phyloP scores from a whole-genome alignment of 1,140 invertebrate species.

The Pseudomyrmex sp. region DNA sequence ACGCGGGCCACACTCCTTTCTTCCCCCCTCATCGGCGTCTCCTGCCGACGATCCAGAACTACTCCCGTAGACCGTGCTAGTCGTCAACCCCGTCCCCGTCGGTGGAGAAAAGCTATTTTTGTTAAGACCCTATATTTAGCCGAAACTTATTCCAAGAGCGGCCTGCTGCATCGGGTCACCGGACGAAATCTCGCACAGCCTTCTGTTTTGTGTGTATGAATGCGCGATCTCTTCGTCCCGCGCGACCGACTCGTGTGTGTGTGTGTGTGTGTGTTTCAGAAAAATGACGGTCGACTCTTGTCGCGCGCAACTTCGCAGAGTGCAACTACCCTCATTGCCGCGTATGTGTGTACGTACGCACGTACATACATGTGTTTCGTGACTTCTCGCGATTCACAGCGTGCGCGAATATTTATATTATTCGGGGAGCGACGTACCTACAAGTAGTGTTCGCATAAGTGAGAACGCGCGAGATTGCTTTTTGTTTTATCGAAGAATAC shows the following conservation, averaged over 20 bases:
- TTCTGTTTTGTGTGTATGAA: constrained; percentile 62
- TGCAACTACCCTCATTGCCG: neutral
- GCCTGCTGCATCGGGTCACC: constrained; percentile 70
- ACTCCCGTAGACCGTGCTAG: constrained; percentile 64
- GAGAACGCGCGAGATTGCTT: neutral
- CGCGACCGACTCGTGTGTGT: constrained; percentile 14
- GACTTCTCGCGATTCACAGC: neutral
- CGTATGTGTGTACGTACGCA: neutral
- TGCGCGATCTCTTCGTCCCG: constrained; percentile 57
- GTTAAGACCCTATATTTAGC: constrained; percentile 73
- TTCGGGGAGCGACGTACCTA: too few relatives aligned
- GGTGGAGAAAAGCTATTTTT: constrained; percentile 66
- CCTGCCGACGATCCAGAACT: constrained; percentile 21
- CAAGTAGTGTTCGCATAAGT: neutral
- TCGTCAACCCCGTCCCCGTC: constrained; percentile 70
- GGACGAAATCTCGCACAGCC: constrained; percentile 64
- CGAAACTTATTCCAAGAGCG: constrained; percentile 74
- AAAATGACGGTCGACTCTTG: constrained; percentile 26
- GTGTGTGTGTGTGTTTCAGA: constrained; percentile 3
- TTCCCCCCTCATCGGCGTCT: too few relatives aligned
- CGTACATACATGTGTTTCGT: neutral
- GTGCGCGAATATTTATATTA: too few relatives aligned
- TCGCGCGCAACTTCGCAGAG: constrained; percentile 26
- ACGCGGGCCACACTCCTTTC: neutral
- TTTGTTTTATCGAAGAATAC: neutral